Conservation (phyloP, 2,797 vertebrate species). For the Sphenopsis melanotis region DNA sequence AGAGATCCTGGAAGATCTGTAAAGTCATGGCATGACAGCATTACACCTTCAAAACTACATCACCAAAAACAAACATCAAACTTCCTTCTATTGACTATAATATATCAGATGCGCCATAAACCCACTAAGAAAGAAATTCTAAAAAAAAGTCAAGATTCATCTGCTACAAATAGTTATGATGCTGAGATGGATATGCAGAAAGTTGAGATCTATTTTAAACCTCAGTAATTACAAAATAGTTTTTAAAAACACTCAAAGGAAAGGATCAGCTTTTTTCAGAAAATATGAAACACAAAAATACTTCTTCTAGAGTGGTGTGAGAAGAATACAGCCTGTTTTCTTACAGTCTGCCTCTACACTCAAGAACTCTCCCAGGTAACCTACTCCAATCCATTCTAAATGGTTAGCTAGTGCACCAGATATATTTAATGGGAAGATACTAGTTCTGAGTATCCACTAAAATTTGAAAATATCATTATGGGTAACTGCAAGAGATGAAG, state of each 20-base stretch:
- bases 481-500: background rate
- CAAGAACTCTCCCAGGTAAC: background rate
- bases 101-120: background rate
- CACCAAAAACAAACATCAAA: background rate
- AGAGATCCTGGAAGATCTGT: background rate
- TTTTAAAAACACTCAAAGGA: background rate
- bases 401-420: background rate
- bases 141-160: background rate
- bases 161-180: background rate
- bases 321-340: background rate
- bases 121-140: background rate
- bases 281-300: background rate
- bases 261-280: background rate
- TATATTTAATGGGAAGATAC: background rate
- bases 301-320: background rate
- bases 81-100: background rate
- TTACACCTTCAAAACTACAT: background rate
- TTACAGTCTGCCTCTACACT: background rate
- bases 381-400: background rate
- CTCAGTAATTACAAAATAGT: background rate
- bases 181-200: background rate
- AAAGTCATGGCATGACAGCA: background rate
- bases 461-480: background rate
- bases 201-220: slow-evolving; percentile 18
- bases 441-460: background rate